phyloP scores from a whole-genome alignment of 2,888 invertebrate species.

The Litoditis marina region DNA sequence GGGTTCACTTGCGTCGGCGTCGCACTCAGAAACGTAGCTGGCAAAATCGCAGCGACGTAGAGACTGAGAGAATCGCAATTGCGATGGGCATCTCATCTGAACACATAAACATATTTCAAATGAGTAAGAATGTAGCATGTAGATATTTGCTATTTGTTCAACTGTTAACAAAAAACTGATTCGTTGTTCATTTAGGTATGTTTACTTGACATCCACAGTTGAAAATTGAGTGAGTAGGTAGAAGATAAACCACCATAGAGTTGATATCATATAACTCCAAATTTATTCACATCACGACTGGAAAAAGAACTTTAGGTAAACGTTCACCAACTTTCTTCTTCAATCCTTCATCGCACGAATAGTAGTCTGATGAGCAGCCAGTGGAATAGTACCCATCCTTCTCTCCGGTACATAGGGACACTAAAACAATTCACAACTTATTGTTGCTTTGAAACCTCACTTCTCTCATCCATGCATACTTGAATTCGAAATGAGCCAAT shows the following conservation, averaged over 20 bases:
- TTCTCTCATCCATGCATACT: background rate
- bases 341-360: slow-evolving; percentile 33
- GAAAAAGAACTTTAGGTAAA: background rate
- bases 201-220: background rate
- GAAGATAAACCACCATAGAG: too few relatives aligned
- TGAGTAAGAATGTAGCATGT: too few relatives aligned
- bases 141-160: too few relatives aligned
- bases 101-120: too few relatives aligned
- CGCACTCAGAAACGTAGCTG: slow-evolving; percentile 25
- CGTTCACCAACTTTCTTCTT: slow-evolving; percentile 14
- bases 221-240: background rate
- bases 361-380: slow-evolving; percentile 40
- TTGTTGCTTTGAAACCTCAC: background rate
- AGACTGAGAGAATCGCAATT: slow-evolving; percentile 25
- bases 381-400: slow-evolving; percentile 43
- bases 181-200: background rate
- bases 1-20: too few relatives aligned
- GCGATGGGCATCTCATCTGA: slow-evolving; percentile 25
- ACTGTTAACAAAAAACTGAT: background rate
- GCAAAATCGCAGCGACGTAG: slow-evolving; percentile 22
- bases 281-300: too few relatives aligned
- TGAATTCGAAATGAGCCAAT: too few relatives aligned
- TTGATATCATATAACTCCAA: too few relatives aligned
- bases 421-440: slow-evolving; percentile 13
- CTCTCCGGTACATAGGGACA: slow-evolving; percentile 32